Evolutionary conservation across 2,113 vertebrate genomes (phyloP).

Genomic region (Gadus macrocephalus): DNA sequence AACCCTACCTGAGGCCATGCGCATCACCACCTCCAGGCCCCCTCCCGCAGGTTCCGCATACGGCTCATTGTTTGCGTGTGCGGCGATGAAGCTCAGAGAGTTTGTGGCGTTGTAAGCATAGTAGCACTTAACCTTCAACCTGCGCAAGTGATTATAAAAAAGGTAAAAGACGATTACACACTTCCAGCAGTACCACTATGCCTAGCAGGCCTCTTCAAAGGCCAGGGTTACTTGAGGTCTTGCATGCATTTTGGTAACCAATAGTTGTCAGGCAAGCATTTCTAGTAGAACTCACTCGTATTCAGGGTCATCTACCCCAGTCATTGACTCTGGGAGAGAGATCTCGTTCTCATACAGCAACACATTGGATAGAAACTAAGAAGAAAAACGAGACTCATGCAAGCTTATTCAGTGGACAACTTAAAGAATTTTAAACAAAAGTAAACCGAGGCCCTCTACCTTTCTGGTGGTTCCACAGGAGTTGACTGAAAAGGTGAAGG

Average conservation of each 20-base stretch:
- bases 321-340: conserved; percentile 35
- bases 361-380: conserved; percentile 55
- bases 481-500: conserved; percentile 59
- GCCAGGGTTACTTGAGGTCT: neutral
- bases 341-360: conserved; percentile 71
- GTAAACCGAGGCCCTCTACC: conserved; percentile 18
- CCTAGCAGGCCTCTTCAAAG: neutral
- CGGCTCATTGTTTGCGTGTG: conserved; percentile 40
- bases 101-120: conserved; percentile 55
- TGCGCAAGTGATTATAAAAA: conserved; percentile 15
- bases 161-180: neutral
- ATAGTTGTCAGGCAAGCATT: neutral
- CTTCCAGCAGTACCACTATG: conserved; percentile 13
- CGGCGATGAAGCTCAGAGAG: conserved; percentile 34
- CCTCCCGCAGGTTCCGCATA: conserved; percentile 45
- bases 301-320: neutral
- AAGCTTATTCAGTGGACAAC: neutral
- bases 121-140: conserved; percentile 57
- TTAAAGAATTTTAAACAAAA: neutral
- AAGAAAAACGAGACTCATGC: neutral
- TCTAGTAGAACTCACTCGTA: conserved; percentile 51
- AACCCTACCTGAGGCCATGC: conserved; percentile 54
- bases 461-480: conserved; percentile 69
- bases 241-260: neutral
- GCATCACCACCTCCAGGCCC: conserved; percentile 48